Conservation (phyloP, 2,113 vertebrate genomes). For the Lepisosteus oculatus region DNA sequence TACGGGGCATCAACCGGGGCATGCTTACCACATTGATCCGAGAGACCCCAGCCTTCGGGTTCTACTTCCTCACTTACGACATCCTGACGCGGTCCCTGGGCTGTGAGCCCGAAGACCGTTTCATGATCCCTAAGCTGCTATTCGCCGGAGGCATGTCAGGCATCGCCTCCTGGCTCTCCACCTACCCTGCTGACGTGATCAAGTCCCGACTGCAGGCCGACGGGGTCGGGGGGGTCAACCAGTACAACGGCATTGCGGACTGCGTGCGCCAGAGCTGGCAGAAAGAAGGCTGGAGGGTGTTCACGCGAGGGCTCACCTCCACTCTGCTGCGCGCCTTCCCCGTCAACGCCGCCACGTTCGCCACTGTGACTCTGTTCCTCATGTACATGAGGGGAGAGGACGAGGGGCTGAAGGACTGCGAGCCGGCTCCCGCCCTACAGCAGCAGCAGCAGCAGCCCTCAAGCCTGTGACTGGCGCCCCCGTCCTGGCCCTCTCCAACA, state of each 20-base stretch:
- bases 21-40: conserved; percentile 88
- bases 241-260: conserved; percentile 83
- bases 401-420: conserved; percentile 60
- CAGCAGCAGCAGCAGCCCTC: conserved; percentile 71
- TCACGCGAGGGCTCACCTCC: conserved; percentile 88
- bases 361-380: conserved; percentile 88
- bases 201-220: conserved; percentile 94
- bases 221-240: conserved; percentile 73
- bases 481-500: too few species aligned
- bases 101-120: conserved; percentile 79
- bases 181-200: conserved; percentile 91
- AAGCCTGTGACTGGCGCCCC: conserved; percentile 64
- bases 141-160: conserved; percentile 90
- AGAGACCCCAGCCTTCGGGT: conserved; percentile 90
- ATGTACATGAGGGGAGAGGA: conserved; percentile 72
- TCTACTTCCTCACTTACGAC: conserved; percentile 93
- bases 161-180: conserved; percentile 89
- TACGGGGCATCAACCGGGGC: conserved; percentile 83
- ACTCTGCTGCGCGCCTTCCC: conserved; percentile 92
- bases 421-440: conserved; percentile 48
- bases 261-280: conserved; percentile 81
- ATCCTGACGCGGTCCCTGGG: conserved; percentile 79
- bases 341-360: conserved; percentile 91
- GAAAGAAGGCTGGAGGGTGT: conserved; percentile 85
- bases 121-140: conserved; percentile 88